Evolutionary conservation across 2,797 vertebrate genomes (phyloP), one percentile per base, ranked within the genome.

Genomic region (Nasua narica): DNA sequence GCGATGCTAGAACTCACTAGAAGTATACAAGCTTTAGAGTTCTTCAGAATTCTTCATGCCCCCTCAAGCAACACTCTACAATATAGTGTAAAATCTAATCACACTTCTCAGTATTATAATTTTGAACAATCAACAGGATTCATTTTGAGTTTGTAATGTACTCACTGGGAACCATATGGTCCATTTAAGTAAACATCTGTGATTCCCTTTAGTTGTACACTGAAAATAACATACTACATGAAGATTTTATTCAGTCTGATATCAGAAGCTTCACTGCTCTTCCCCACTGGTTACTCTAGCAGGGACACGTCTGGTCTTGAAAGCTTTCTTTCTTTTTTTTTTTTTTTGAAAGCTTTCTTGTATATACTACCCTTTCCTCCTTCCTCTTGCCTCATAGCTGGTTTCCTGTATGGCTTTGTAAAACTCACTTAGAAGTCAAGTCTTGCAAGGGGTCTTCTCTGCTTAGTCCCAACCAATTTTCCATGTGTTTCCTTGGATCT

Each of bases 81-180:
- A 2, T 70, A 25, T 16, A 48, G 12, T 70, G 54, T 87, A 65
- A 76, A 90, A 79, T 92, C 37, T 74, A 78, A 82, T 77, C 65
- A 74, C 2, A 11, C 14, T 79, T 54, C 43, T 78, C 69, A 72
- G 54, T 77, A 5, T 74, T 56, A n/a, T 65, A 46, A 43, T 93
- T 88, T 58, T 35, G 32, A 94, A 83, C 37, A 89, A 60, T 82
- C 40, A 78, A 52, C 60, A 92, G 82, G 89, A 78, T 85, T 91
- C 25, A 69, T 58, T 74, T 74, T 27, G 43, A 58, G 7, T 10
- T 84, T 92, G 58, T 69, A 52, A 60, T 69, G 18, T 54, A 65
- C n/a, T 93, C 16, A 12, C 3, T 95, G 50, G 52, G 37, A 48
- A 62, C 70, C 54, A n/a, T 54, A 52, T 48, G 67, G 37, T 74